Evolutionary conservation across 1,140 invertebrate species (phyloP).

Genomic region (Macrobrachium nipponense): DNA sequence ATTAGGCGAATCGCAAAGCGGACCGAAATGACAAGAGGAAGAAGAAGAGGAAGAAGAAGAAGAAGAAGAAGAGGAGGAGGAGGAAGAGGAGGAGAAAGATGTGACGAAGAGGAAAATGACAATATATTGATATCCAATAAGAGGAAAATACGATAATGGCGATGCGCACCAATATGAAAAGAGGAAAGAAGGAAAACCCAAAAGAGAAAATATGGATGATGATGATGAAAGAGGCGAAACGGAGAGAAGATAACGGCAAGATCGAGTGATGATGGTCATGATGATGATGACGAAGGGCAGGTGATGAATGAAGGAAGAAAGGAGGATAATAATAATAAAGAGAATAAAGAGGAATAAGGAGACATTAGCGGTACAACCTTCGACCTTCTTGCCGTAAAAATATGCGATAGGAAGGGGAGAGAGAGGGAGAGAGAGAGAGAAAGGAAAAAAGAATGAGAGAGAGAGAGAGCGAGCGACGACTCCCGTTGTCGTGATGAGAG

Average conservation of each 20-base stretch:
- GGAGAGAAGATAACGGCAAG: too few species aligned
- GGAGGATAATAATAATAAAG: background rate
- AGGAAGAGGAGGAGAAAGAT: background rate
- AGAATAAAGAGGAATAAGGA: background rate
- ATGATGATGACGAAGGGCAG: too few species aligned
- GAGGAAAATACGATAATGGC: background rate
- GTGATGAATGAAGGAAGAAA: background rate
- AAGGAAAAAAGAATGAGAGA: background rate
- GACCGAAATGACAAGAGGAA: background rate
- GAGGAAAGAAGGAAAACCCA: background rate
- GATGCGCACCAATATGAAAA: background rate
- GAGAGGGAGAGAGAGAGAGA: constrained; percentile 2
- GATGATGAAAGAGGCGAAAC: background rate
- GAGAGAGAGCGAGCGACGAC: too few species aligned
- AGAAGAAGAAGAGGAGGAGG: background rate
- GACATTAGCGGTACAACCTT: too few species aligned
- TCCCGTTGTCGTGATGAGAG: too few species aligned
- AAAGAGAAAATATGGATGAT: background rate
- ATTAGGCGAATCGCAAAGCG: background rate
- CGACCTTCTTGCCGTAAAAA: too few species aligned
- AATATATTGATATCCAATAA: background rate
- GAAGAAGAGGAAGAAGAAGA: background rate
- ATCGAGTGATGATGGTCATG: too few species aligned
- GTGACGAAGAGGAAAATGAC: background rate
- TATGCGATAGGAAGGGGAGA: too few species aligned